These are phyloP conservation scores for Caenorhabditis sinica DNA, from an alignment of 2,888 invertebrate genomes.

Conservation along the genomic window DNA sequence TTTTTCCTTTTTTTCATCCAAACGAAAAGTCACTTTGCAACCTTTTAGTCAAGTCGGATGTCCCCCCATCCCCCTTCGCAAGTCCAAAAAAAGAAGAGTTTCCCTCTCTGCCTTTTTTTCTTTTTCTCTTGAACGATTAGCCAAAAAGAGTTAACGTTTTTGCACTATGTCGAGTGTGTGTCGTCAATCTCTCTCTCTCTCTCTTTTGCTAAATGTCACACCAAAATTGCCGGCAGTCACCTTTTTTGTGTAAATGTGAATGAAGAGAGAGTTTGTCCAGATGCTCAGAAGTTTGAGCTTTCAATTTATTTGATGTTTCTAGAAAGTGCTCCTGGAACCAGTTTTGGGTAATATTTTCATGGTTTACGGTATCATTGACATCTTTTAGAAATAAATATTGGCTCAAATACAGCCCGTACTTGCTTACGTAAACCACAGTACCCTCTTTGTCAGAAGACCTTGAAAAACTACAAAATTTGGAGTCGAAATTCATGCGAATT, in stretches of 20 bases:
- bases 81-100: constrained; percentile 24
- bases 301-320: constrained; percentile 5
- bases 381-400: too few relatives aligned
- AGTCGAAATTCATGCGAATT: too few relatives aligned
- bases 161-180: constrained; percentile 12
- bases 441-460: too few relatives aligned
- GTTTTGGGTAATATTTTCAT: too few relatives aligned
- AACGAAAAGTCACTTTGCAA: constrained; percentile 55
- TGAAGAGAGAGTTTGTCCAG: background rate
- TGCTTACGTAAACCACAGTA: too few relatives aligned
- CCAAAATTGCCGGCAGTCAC: constrained; percentile 47
- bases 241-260: constrained; percentile 20
- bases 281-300: constrained; percentile 24
- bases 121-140: constrained; percentile 50
- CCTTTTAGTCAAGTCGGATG: constrained; percentile 56
- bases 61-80: constrained; percentile 6
- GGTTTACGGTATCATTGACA: too few relatives aligned
- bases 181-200: constrained; percentile 20
- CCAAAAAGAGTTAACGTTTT: constrained; percentile 42
- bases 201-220: constrained; percentile 33
- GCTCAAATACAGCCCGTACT: too few relatives aligned
- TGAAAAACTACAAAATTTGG: too few relatives aligned
- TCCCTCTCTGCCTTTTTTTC: too few relatives aligned
- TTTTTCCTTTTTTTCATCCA: constrained; percentile 10
- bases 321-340: too few relatives aligned